These are phyloP conservation scores for Diabrotica balteata DNA, from an alignment of 2,888 invertebrate species.

Conservation along the genomic window DNA sequence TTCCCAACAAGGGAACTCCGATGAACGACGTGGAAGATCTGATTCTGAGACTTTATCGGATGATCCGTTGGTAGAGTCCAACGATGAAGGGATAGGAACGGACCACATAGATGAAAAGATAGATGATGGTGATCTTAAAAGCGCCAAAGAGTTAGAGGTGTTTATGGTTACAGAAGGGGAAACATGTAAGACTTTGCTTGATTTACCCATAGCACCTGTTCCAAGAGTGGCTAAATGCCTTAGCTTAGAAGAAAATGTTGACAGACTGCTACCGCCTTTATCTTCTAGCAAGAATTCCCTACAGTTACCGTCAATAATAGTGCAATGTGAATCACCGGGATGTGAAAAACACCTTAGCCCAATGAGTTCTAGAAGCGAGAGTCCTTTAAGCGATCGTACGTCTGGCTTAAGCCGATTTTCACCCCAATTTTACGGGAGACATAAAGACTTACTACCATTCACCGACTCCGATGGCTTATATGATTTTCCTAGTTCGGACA, in stretches of 20 bases:
- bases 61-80: constrained; percentile 74
- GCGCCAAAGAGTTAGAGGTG: constrained; percentile 70
- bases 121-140: constrained; percentile 72
- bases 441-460: constrained; percentile 69
- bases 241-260: constrained; percentile 65
- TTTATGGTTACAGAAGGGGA: constrained; percentile 59
- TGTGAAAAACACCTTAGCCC: constrained; percentile 65
- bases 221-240: constrained; percentile 66
- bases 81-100: constrained; percentile 81
- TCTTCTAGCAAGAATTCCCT: constrained; percentile 59
- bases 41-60: constrained; percentile 80
- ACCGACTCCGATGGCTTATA: constrained; percentile 83
- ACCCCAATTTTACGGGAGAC: constrained; percentile 74
- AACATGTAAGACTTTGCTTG: constrained; percentile 57
- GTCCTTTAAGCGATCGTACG: constrained; percentile 77
- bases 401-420: constrained; percentile 71
- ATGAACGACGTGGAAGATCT: constrained; percentile 68
- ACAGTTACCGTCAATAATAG: constrained; percentile 69
- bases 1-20: constrained; percentile 55
- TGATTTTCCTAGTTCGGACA: constrained; percentile 81
- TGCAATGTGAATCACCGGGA: constrained; percentile 61
- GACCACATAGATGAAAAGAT: constrained; percentile 74
- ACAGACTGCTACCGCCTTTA: constrained; percentile 52
- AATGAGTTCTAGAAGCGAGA: constrained; percentile 80
- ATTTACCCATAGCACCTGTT: constrained; percentile 59